Evolutionary conservation across 2,113 vertebrate species (phyloP).

Genomic region (Corapipo altera): DNA sequence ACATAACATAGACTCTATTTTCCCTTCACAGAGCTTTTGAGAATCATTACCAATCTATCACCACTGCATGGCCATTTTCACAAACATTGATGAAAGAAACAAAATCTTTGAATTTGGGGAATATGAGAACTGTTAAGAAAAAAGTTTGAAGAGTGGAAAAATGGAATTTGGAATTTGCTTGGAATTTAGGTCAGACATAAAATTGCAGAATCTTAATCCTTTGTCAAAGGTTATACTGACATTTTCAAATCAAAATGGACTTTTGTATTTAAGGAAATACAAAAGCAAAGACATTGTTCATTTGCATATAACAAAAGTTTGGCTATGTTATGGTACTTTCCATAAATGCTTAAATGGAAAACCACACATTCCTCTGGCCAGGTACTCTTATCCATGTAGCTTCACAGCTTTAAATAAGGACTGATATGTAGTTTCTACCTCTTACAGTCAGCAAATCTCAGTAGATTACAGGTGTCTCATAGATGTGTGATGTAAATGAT

Average conservation of each 20-base stretch:
- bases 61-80: neutral
- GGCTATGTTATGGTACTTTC: neutral
- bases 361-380: neutral
- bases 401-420: neutral
- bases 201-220: neutral
- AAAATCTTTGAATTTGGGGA: neutral
- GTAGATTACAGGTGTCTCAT: neutral
- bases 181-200: neutral
- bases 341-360: neutral
- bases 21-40: neutral
- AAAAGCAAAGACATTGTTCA: neutral
- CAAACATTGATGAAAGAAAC: neutral
- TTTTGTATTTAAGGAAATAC: neutral
- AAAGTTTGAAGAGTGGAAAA: neutral
- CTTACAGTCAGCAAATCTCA: neutral
- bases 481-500: neutral
- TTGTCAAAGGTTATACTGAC: neutral
- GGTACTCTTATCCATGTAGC: neutral
- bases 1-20: neutral
- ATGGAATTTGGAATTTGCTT: neutral
- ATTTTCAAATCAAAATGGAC: neutral
- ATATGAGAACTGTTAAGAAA: neutral
- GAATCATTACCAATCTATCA: neutral
- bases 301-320: neutral
- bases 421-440: neutral